A percentile compares a stretch with the other conserved stretches of the same genome.
Evolutionary conservation across 2,888 invertebrate species (phyloP).

Genomic region (Lymantria dispar): DNA sequence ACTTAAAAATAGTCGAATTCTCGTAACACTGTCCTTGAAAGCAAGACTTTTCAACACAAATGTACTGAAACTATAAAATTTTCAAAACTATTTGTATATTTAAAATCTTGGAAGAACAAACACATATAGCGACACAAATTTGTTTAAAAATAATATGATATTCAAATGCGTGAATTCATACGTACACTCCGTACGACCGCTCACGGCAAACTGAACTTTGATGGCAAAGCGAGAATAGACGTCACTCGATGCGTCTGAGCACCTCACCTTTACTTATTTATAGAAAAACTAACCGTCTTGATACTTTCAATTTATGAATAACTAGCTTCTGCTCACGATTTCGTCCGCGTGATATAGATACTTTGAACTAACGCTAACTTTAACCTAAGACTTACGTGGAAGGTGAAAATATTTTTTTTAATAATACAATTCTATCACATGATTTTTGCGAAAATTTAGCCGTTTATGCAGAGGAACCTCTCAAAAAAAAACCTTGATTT

Average conservation of each 20-base stretch:
- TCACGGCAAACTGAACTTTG: slow-evolving; percentile 64
- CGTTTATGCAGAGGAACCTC: no score
- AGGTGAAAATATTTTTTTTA: no score
- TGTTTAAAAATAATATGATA: slow-evolving; percentile 10
- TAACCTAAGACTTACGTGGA: no score
- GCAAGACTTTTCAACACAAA: slow-evolving; percentile 47
- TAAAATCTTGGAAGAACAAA: slow-evolving; percentile 25
- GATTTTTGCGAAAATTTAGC: no score
- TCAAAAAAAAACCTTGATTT: no score
- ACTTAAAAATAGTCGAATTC: slow-evolving; percentile 47
- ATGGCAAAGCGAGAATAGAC: slow-evolving; percentile 65
- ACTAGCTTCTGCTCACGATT: no score
- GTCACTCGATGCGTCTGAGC: slow-evolving; percentile 75
- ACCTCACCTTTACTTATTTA: slow-evolving; percentile 71
- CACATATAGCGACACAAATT: slow-evolving; percentile 57
- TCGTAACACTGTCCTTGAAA: slow-evolving; percentile 62
- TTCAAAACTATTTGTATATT: slow-evolving; percentile 4
- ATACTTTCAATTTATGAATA: slow-evolving; percentile 37
- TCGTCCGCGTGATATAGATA: no score
- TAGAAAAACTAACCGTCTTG: slow-evolving; percentile 47
- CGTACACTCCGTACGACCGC: slow-evolving; percentile 48
- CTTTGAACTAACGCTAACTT: no score
- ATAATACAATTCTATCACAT: no score
- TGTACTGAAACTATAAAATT: slow-evolving; percentile 32
- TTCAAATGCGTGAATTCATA: slow-evolving; percentile 19